phyloP scores from a whole-genome alignment of 1,140 invertebrate genomes.

The Drosophila trapezifrons region DNA sequence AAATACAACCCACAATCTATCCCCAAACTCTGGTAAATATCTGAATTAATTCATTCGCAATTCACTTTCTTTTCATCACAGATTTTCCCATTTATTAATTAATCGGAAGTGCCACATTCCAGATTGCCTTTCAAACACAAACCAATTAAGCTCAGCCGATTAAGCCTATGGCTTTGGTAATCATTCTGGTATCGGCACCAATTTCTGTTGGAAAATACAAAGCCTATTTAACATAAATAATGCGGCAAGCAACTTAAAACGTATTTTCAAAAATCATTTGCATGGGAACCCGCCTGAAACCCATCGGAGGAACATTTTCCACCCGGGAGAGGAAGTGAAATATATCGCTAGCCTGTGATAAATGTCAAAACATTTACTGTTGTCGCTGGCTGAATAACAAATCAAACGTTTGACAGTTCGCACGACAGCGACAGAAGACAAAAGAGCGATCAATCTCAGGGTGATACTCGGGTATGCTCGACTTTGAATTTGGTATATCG shows the following conservation, averaged over 20 bases:
- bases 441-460: not conserved
- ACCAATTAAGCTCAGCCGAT: conserved; percentile 34
- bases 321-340: conserved; percentile 15
- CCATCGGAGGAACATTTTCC: conserved; percentile 56
- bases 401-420: conserved; percentile 64
- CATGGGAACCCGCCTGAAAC: conserved; percentile 19
- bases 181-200: not conserved
- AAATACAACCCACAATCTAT: not conserved
- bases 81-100: conserved; percentile 17
- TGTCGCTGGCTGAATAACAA: conserved; percentile 54
- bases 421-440: conserved; percentile 28
- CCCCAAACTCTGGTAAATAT: not conserved
- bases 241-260: conserved; percentile 55
- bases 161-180: conserved; percentile 34
- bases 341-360: conserved; percentile 51
- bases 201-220: conserved; percentile 36
- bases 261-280: conserved; percentile 66
- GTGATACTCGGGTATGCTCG: not conserved
- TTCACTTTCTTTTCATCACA: not conserved
- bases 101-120: conserved; percentile 14
- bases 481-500: not conserved
- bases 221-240: conserved; percentile 67
- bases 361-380: conserved; percentile 67
- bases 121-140: not conserved
- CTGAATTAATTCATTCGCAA: not conserved